Evolutionary conservation across 1,140 invertebrate species (phyloP), one percentile per base, ranked within the genome.

Genomic region (Drosophila ironensis): DNA sequence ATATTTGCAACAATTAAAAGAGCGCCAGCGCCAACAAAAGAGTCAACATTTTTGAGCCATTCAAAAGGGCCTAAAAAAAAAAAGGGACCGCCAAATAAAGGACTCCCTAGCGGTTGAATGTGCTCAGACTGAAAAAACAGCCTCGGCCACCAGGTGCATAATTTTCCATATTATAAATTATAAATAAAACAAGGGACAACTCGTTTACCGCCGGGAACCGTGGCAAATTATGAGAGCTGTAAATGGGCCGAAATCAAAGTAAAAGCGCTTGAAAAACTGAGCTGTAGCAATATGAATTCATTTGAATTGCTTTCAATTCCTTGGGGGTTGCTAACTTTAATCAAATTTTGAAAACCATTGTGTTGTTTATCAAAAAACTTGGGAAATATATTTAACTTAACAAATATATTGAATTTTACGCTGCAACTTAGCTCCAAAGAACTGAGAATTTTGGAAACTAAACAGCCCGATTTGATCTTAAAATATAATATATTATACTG

Each of bases 1-100:
- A 84, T 78, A 84, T 84, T 84, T 84, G 59, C 73, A 77, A 73
- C 78, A 84, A 84, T 82, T 82, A 82, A 75, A 81, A 72, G 44
- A 38, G 35, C 68, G 63, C 24, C 52, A 27, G 17, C 33, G 35
- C 35, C 46, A 69, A 60, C 66, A 75, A 70, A 63, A 44, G 66
- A 27, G 50, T 48, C 20, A 35, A 50, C 35, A 27, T 44, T 48
- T 33, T 38, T 24, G 16, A 78, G 59, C 47, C 30, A 45, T 38
- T 72, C 70, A 30, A 48, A 46, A 38, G 45, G 30, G 22, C 7
- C 33, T 8, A 27, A 38, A 22, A 17, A 30, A 17, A 19, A 28
- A 46, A 70, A 63, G 56, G 16, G 56, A 22, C 28, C 42, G 5
- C 30, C 14, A 45, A 42, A 68, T n/a, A 53, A 71, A 72, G 22